phyloP scores from a whole-genome alignment of 2,888 invertebrate species.

The Orthonychiurus folsomi region DNA sequence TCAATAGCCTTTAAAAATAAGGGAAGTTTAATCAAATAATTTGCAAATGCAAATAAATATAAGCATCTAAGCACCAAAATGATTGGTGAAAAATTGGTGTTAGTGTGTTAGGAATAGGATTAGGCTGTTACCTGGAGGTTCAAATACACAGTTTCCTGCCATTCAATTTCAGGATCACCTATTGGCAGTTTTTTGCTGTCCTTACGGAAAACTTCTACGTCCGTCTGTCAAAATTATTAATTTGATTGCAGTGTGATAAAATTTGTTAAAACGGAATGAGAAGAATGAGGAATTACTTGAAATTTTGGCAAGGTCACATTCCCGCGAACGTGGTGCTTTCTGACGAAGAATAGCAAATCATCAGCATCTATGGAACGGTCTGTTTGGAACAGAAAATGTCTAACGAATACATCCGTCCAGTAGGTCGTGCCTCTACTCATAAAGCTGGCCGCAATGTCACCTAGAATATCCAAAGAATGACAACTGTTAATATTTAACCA shows the following conservation, averaged over 20 bases:
- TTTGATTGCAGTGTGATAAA: neutral
- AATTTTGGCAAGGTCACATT: conserved; percentile 69
- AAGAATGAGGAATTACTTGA: conserved; percentile 52
- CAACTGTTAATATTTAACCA: neutral
- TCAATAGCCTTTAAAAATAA: too few species aligned
- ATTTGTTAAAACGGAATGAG: neutral
- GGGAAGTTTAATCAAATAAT: too few species aligned
- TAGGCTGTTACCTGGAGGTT: too few species aligned
- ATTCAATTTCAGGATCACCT: conserved; percentile 76
- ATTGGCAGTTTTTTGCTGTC: conserved; percentile 94
- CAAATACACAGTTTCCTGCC: conserved; percentile 24
- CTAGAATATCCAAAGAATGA: too few species aligned
- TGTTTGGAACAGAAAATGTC: conserved; percentile 62
- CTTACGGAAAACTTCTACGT: conserved; percentile 93
- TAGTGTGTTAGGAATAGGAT: too few species aligned
- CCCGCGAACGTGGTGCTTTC: conserved; percentile 79
- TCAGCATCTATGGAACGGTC: conserved; percentile 76
- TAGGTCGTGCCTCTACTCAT: conserved; percentile 86
- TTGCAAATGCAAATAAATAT: too few species aligned
- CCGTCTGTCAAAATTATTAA: conserved; percentile 54
- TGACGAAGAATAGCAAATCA: conserved; percentile 90
- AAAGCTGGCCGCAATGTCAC: conserved; percentile 64
- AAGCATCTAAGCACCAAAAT: too few species aligned
- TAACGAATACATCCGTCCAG: conserved; percentile 90
- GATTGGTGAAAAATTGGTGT: too few species aligned